Conservation (phyloP, 2,797 vertebrate species). For the Eidolon dupreanum region DNA sequence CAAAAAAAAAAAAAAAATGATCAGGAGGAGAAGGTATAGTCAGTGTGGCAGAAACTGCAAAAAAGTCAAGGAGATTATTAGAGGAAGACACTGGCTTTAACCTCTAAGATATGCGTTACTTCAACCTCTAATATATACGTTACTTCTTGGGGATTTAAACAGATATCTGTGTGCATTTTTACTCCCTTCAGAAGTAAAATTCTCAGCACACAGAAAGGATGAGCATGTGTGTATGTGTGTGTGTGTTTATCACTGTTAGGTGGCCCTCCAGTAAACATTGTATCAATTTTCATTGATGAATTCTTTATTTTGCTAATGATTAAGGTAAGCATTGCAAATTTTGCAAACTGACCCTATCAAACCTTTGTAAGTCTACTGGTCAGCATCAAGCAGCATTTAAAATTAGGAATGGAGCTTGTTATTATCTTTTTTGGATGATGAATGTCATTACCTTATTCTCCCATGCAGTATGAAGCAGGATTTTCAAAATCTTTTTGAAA, state of each 20-base stretch:
- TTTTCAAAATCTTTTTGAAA: constrained; percentile 61
- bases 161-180: background rate
- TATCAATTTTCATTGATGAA: background rate
- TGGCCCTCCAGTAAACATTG: background rate
- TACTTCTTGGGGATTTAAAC: background rate
- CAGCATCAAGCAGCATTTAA: background rate
- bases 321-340: background rate
- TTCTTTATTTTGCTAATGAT: constrained; percentile 6
- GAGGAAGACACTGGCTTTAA: background rate
- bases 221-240: background rate
- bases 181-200: background rate
- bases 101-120: background rate
- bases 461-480: background rate
- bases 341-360: background rate
- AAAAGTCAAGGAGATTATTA: background rate
- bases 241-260: background rate
- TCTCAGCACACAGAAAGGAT: background rate
- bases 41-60: background rate
- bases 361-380: background rate
- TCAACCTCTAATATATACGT: background rate
- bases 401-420: background rate
- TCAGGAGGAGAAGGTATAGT: background rate
- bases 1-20: background rate
- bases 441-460: constrained; percentile 3
- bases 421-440: constrained; percentile 22